Percentiles rank a stretch among this genome's conserved stretches.
Conservation (phyloP, 2,797 vertebrate species). For the Psittacula echo region DNA sequence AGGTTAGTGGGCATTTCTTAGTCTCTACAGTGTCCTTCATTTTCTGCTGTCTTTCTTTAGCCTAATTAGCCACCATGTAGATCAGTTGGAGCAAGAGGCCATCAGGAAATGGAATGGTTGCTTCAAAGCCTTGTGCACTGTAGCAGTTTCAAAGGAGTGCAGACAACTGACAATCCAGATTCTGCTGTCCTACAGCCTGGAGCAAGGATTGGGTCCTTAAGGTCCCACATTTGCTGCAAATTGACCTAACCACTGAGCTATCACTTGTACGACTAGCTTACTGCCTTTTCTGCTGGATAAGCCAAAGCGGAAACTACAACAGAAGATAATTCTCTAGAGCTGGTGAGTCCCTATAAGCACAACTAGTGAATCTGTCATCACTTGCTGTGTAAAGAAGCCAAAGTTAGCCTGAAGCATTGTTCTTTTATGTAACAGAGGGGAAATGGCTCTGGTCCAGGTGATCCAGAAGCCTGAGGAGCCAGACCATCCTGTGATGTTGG, state of each 20-base stretch:
- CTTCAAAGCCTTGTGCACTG: not conserved
- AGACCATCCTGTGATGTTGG: not conserved
- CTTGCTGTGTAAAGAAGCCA: not conserved
- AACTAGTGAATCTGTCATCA: constrained; percentile 18
- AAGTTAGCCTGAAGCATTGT: constrained; percentile 28
- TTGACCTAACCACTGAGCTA: not conserved
- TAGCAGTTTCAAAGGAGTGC: not conserved
- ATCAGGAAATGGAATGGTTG: not conserved
- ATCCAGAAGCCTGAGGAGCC: constrained; percentile 38
- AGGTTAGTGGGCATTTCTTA: not conserved
- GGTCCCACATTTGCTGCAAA: not conserved
- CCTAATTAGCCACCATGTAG: not conserved
- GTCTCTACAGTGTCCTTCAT: not conserved
- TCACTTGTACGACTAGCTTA: not conserved
- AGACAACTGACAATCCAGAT: not conserved
- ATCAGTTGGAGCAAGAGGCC: not conserved
- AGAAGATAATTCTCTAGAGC: not conserved
- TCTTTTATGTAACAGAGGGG: constrained; percentile 17
- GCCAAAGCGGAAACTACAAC: not conserved
- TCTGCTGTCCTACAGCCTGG: not conserved
- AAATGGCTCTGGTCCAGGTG: constrained; percentile 23
- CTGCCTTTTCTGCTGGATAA: not conserved
- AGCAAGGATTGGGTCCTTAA: not conserved
- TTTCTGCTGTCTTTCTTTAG: not conserved
- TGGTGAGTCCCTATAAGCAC: not conserved